These are phyloP conservation scores for Gobio occitaniae DNA, from an alignment of 2,797 vertebrate species.

Conservation along the genomic window DNA sequence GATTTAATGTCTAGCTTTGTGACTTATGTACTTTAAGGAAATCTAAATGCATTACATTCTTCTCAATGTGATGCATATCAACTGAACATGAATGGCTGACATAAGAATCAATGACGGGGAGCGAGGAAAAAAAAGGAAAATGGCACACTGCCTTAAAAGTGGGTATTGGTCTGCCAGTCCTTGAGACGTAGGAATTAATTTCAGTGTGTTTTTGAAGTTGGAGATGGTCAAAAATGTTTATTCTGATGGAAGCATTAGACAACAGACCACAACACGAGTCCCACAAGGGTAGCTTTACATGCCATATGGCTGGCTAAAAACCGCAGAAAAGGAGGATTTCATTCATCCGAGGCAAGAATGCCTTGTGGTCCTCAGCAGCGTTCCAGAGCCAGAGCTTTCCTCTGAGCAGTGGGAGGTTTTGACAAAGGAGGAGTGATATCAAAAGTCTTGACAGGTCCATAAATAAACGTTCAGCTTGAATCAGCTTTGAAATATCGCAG, in stretches of 20 bases:
- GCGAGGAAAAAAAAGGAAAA: neutral
- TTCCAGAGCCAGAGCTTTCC: constrained; percentile 74
- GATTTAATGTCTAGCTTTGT: constrained; percentile 25
- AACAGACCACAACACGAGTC: constrained; percentile 55
- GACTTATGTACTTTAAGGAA: constrained; percentile 3
- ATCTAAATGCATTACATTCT: neutral
- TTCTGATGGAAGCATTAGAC: constrained; percentile 63
- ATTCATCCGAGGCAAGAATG: constrained; percentile 68
- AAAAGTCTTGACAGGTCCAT: constrained; percentile 81
- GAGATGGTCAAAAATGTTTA: constrained; percentile 64
- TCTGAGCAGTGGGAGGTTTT: constrained; percentile 72
- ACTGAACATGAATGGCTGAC: constrained; percentile 14
- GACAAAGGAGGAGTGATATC: constrained; percentile 69
- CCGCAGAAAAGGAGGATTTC: constrained; percentile 68
- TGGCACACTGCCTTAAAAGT: neutral
- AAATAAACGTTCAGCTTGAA: constrained; percentile 73
- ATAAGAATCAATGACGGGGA: constrained; percentile 2
- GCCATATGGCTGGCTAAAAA: constrained; percentile 76
- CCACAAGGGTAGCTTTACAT: constrained; percentile 65
- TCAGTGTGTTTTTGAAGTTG: constrained; percentile 45
- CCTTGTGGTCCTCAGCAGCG: constrained; percentile 71
- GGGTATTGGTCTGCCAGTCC: constrained; percentile 17
- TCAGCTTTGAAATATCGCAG: constrained; percentile 70
- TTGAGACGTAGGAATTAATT: constrained; percentile 37
- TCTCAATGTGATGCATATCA: constrained; percentile 6